Evolutionary conservation across 2,888 invertebrate genomes (phyloP), one percentile per base, ranked within the genome.

Genomic region (Dynastes grantii): DNA sequence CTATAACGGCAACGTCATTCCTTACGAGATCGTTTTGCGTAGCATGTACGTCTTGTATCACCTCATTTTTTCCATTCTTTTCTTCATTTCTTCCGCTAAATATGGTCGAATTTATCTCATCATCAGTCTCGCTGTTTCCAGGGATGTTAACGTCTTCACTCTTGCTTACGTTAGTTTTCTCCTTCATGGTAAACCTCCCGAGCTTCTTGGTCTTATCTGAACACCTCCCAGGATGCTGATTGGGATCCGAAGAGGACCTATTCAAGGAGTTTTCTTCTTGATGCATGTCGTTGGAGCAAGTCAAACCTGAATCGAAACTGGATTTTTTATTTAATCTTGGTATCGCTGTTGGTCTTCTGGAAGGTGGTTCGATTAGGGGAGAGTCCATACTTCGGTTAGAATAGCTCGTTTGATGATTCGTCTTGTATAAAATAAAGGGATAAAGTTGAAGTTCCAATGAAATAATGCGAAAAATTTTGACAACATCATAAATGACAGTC

Each of bases 391-490:
- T 63, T 49, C 3, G 22, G 27, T 8, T 9, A 55, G 13, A 16
- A 6, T 55, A 6, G 0, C 16, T 3, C 13, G 55, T 55, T 55
- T 16, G 45, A 45, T 11, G 45, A 8, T 45, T 45, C 45, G 8
- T 11, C 45, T 45, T 2, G 29, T 63, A 5, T 5, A 3, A 63
- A 27, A n/a, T 11, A 27, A 13, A 32, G 8, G 11, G 5, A 11
- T 29, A 63, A 63, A 29, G 32, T 63, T 63, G 29, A 11, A 6
- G 32, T 61, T 32, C 45, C 37, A 58, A 55, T 53, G 53, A 55
- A 40, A 63, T 27, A 29, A 13, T 63, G 68, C 68, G 68, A 51
- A 32, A 78, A 78, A 78, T 78, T 78, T 78, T 78, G 78, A 77
- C 77, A 77, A 55, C 13, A 61, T 55, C 45, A 37, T 68, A 77